Evolutionary conservation across 1,140 invertebrate species (phyloP), one percentile per base, ranked within the genome.

Genomic region (Aphis craccivora): DNA sequence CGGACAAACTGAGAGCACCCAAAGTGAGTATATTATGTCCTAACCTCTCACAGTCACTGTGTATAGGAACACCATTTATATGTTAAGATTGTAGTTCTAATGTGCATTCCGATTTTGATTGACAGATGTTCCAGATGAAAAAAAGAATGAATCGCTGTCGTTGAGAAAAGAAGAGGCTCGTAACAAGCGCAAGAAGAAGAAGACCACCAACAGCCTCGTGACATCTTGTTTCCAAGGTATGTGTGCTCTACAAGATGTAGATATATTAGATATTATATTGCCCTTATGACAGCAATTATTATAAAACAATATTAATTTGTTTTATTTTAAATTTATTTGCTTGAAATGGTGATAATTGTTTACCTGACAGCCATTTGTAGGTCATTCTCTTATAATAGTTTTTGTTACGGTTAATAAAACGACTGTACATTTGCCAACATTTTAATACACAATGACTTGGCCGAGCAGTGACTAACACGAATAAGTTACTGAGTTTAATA

Each of bases 221-320:
- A 98, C 98, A 94, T 97, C 97, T 94, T 98, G 97, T 95, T 98
- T 98, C 95, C 97, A 98, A 97, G 98, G 98, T 98, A 94, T 95
- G 91, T 51, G 35, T 93, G 88, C 7, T 40, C 23, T 37, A 20
- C 25, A 14, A 89, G 23, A 22, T 37, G 7, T 51, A 18, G 48
- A 14, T 86, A 11, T 76, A n/a, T 30, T 83, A 20, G 37, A 40
- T 40, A 40, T 40, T 40, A 40, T 40, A 40, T 40, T 93, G 2
- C 37, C 37, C 37, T 83, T 40, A 37, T 86, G 9, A 25, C 1
- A 45, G 6, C 11, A 84, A 84, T 25, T 11, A 23, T 2, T 11
- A 23, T 2, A 43, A 23, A n/a, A n/a, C 30, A n/a, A 18, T 76
- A 18, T 35, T 4, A 0, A n/a, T 18, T 76, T 18, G 14, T 76